phyloP scores from a whole-genome alignment of 2,888 invertebrate species.

The Eupeodes luniger region DNA sequence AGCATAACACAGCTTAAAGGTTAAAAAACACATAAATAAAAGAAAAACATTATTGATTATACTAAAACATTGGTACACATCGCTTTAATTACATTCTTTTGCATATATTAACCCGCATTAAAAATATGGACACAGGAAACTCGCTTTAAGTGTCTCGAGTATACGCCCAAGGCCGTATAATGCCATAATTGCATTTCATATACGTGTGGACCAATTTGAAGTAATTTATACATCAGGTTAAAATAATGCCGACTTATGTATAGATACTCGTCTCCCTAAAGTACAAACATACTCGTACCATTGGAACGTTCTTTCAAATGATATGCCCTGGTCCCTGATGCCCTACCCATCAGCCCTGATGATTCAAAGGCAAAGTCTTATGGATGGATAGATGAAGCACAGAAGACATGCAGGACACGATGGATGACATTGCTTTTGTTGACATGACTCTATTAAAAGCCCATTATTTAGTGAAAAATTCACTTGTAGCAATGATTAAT shows the following conservation, averaged over 20 bases:
- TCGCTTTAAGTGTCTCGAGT: slow-evolving; percentile 47
- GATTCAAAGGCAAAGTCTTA: not conserved
- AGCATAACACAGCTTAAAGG: slow-evolving; percentile 1
- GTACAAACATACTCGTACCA: not conserved
- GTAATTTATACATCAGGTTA: slow-evolving; percentile 60
- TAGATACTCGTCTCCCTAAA: not conserved
- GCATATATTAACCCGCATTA: slow-evolving; percentile 57
- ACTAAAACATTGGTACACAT: slow-evolving; percentile 14
- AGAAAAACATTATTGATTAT: slow-evolving; percentile 31
- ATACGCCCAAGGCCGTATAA: slow-evolving; percentile 54
- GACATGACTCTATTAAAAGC: slow-evolving; percentile 75
- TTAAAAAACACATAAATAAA: slow-evolving; percentile 49
- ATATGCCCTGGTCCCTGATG: not conserved
- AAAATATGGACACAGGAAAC: slow-evolving; percentile 53
- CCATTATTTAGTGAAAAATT: slow-evolving; percentile 70
- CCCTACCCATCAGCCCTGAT: not conserved
- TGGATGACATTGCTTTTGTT: slow-evolving; percentile 70
- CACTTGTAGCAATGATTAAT: slow-evolving; percentile 71
- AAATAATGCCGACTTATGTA: slow-evolving; percentile 32
- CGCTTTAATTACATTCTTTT: slow-evolving; percentile 48
- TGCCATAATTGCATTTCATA: slow-evolving; percentile 55
- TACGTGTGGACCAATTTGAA: slow-evolving; percentile 56
- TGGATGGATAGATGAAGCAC: not conserved
- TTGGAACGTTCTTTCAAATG: slow-evolving; percentile 8
- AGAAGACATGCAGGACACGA: slow-evolving; percentile 24